Base-by-base conservation (phyloP, 2,797 vertebrate genomes). In the Tachyglossus aculeatus region DNA sequence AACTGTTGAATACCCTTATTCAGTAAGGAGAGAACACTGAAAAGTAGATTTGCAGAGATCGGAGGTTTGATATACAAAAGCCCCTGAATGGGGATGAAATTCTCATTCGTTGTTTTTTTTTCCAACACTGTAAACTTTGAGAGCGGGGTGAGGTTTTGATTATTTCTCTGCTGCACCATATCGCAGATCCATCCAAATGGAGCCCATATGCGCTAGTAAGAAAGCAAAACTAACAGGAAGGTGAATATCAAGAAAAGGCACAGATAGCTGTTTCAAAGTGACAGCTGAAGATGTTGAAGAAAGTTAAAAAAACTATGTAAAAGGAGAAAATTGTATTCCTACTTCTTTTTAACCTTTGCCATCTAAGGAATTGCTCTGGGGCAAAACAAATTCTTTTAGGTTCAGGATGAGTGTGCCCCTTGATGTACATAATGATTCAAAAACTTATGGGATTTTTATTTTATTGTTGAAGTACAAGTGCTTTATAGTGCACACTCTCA, bases 291-390 rank as follows among this genome's bases (percentile, higher is more conserved):
- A 18, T 53, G 22, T 25, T 18, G 22, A 3, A 27, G 43, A 76
- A 78, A 5, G 33, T 65, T 55, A 67, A 1, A 45, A 53, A 71
- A 10, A 36, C 19, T 1, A 45, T 48, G 53, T 71, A 25, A 5
- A 43, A 64, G 71, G 81, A 76, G 63, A 74, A 74, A 60, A 64
- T 75, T 84, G 68, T 67, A 47, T 12, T 0, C 16, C 56, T 74
- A 22, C 67, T 25, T 69, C 74, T 39, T n/a, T 67, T 74, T 52
- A 66, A 41, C n/a, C n/a, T n/a, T 78, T 86, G 78, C 61, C 74
- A n/a, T n/a, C n/a, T n/a, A n/a, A n/a, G n/a, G n/a, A n/a, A n/a
- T n/a, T n/a, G n/a, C n/a, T n/a, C n/a, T n/a, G n/a, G n/a, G n/a
- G n/a, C n/a, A n/a, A n/a, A n/a, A n/a, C n/a, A n/a, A n/a, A n/a